Evolutionary conservation across 2,797 vertebrate genomes (phyloP).

Genomic region (Mastacembelus armatus): DNA sequence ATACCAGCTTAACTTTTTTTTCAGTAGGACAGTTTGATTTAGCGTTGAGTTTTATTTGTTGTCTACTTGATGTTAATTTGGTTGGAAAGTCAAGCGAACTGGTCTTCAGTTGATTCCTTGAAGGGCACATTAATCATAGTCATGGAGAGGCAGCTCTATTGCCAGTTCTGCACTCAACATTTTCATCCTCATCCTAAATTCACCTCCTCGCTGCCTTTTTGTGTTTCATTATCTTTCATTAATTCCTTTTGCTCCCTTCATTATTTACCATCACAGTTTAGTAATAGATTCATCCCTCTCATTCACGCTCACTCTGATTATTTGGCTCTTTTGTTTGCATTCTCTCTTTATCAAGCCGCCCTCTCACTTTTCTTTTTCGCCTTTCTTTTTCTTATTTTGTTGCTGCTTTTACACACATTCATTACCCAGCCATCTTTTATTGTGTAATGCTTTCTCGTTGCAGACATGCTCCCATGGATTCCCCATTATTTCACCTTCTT

Average conservation of each 20-base stretch:
- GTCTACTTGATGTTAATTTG: constrained; percentile 1
- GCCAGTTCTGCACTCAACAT: constrained; percentile 37
- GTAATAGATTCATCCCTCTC: constrained; percentile 62
- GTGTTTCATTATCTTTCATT: constrained; percentile 68
- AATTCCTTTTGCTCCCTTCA: constrained; percentile 57
- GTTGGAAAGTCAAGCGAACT: constrained; percentile 7
- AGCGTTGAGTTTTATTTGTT: background rate
- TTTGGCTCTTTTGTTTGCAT: constrained; percentile 50
- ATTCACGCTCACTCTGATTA: constrained; percentile 53
- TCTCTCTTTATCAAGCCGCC: constrained; percentile 37
- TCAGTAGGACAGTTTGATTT: background rate
- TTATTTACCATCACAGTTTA: constrained; percentile 65
- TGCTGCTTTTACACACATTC: constrained; percentile 21
- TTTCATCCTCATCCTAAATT: constrained; percentile 42
- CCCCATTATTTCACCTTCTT: constrained; percentile 30
- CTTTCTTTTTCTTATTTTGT: constrained; percentile 17
- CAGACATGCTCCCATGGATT: constrained; percentile 29
- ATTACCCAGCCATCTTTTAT: constrained; percentile 44
- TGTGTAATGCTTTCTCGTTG: constrained; percentile 11
- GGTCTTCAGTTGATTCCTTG: constrained; percentile 24
- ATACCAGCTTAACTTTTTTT: background rate
- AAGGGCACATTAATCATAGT: constrained; percentile 44
- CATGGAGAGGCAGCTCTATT: constrained; percentile 19
- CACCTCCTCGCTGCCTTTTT: constrained; percentile 41
- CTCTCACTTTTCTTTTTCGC: constrained; percentile 10